Percentiles rank a stretch among this genome's conserved stretches.
Conservation (phyloP, 2,797 vertebrate species). For the Pitangus sulphuratus region DNA sequence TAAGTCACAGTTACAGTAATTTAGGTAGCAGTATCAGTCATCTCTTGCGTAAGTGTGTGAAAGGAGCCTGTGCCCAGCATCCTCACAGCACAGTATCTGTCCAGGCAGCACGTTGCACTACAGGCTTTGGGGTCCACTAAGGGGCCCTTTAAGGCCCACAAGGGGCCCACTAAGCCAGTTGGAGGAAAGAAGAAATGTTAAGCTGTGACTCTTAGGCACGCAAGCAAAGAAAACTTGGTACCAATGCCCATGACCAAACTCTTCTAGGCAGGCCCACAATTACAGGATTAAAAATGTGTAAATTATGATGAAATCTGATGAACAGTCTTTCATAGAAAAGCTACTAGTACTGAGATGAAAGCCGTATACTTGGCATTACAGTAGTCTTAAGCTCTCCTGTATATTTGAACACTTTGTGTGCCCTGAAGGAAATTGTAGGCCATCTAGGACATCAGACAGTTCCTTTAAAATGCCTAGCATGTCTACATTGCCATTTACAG, state of each 20-base stretch:
- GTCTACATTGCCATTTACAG: not conserved
- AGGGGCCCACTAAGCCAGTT: not conserved
- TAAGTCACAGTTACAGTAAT: not conserved
- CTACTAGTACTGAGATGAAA: not conserved
- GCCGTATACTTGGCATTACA: not conserved
- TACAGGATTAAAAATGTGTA: not conserved
- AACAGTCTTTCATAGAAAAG: not conserved
- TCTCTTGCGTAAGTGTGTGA: not conserved
- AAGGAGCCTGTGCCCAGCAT: not conserved
- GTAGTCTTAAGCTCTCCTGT: not conserved
- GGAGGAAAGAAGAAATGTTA: not conserved
- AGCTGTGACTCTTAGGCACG: not conserved
- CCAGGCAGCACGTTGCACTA: not conserved
- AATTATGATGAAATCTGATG: not conserved
- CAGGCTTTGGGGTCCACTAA: fast-evolving
- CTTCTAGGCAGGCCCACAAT: not conserved
- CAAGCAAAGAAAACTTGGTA: not conserved
- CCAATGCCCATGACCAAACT: not conserved
- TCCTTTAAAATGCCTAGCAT: not conserved
- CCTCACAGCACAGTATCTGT: not conserved
- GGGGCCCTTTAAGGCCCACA: fast-evolving
- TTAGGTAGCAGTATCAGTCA: not conserved
- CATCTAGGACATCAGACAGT: not conserved
- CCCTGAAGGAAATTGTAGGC: not conserved
- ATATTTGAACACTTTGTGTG: not conserved